Conservation (phyloP, 2,888 invertebrate species). For the Leucophenga montana region DNA sequence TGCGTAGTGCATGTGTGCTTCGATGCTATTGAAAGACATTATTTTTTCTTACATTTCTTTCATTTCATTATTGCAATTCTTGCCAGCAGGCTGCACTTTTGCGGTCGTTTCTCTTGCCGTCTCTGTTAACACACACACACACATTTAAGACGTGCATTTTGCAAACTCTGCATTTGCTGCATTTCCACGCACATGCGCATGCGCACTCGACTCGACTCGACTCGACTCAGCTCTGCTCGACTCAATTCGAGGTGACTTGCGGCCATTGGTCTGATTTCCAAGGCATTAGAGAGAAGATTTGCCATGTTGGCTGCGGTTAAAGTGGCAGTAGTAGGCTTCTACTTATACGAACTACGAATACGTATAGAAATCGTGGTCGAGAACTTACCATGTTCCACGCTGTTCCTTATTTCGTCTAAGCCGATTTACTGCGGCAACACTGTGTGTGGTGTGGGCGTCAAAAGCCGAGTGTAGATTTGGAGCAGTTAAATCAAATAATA, state of each 20-base stretch:
- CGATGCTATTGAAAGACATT: neutral
- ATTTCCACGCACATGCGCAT: conserved; percentile 17
- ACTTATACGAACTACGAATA: neutral
- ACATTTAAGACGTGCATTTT: conserved; percentile 33
- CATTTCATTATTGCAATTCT: neutral
- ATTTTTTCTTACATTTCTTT: neutral
- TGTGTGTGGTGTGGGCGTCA: neutral
- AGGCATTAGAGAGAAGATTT: conserved; percentile 52
- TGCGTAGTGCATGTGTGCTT: no score
- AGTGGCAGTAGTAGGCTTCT: neutral
- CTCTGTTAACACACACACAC: no score
- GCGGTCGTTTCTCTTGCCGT: conserved; percentile 25
- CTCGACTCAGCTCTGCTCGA: neutral
- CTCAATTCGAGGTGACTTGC: conserved; percentile 55
- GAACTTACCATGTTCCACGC: neutral
- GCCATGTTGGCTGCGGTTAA: conserved; percentile 36
- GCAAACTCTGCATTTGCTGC: conserved; percentile 13
- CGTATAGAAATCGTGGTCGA: neutral
- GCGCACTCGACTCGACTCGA: neutral
- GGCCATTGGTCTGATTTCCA: conserved; percentile 65
- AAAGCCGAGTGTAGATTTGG: no score
- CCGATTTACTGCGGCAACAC: neutral
- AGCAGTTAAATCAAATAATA: no score
- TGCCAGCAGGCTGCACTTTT: conserved; percentile 1
- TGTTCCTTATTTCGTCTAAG: neutral